Percentiles rank a stretch among this genome's conserved stretches.
Conservation (phyloP, 2,888 invertebrate species). For the Agrotis clavis region DNA sequence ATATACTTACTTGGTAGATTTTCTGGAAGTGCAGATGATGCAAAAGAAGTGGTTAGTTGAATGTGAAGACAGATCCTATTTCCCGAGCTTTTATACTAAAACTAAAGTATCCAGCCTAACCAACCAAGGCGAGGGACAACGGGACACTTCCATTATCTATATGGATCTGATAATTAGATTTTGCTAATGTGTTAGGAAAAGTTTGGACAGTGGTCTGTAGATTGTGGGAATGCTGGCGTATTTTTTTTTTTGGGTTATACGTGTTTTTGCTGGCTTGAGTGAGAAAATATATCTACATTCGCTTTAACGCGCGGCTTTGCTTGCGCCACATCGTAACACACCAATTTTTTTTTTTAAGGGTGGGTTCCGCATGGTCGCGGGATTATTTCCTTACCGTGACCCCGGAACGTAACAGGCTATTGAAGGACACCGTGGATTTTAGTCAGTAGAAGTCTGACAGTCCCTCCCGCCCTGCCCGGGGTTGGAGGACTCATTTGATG, state of each 20-base stretch:
- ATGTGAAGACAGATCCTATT: conserved; percentile 69
- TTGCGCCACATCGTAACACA: too few relatives aligned
- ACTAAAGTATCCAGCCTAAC: conserved; percentile 70
- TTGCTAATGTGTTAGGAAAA: conserved; percentile 40
- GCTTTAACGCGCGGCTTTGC: neutral
- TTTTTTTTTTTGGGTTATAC: neutral
- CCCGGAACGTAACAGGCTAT: too few relatives aligned
- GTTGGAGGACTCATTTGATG: too few relatives aligned
- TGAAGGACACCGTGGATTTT: too few relatives aligned
- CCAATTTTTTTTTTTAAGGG: too few relatives aligned
- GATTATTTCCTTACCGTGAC: too few relatives aligned
- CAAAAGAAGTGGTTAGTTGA: conserved; percentile 61
- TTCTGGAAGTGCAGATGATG: conserved; percentile 62
- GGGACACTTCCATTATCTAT: conserved; percentile 77
- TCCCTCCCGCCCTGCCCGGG: too few relatives aligned
- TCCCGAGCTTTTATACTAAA: conserved; percentile 78
- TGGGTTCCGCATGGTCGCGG: too few relatives aligned
- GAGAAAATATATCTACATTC: neutral
- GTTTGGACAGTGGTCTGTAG: neutral
- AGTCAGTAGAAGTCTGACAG: too few relatives aligned
- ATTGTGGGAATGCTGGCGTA: neutral
- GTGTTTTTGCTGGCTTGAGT: neutral
- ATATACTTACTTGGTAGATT: conserved; percentile 69
- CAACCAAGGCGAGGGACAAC: conserved; percentile 76
- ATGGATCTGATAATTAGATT: conserved; percentile 74